Conservation (phyloP, 2,888 invertebrate genomes). For the Gisinianus flammeolus region DNA sequence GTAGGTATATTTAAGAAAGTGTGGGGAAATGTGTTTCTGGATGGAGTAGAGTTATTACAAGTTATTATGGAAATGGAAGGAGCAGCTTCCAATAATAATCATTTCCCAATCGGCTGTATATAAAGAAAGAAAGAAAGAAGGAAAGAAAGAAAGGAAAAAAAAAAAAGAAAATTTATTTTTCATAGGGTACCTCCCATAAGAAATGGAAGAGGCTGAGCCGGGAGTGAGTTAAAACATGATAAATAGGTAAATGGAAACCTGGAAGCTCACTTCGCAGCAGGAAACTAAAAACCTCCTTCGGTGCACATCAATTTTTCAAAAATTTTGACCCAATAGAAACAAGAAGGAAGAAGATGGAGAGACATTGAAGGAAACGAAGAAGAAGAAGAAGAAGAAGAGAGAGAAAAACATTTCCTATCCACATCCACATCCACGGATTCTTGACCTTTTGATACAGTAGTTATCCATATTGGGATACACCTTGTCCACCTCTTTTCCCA, state of each 20-base stretch:
- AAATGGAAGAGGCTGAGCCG: constrained; percentile 54
- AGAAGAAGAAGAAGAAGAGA: background rate
- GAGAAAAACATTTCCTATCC: constrained; percentile 14
- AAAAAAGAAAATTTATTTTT: constrained; percentile 36
- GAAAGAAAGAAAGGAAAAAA: constrained; percentile 15
- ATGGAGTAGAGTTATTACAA: background rate
- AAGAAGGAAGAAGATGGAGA: background rate
- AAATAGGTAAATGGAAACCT: constrained; percentile 58
- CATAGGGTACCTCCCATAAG: constrained; percentile 40
- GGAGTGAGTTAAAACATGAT: constrained; percentile 57
- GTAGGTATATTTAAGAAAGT: no score
- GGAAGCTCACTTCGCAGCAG: constrained; percentile 59
- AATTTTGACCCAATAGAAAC: constrained; percentile 15
- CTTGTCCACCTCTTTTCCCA: constrained; percentile 55
- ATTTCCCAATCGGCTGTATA: constrained; percentile 26
- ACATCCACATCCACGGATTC: constrained; percentile 38
- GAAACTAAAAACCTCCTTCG: constrained; percentile 59
- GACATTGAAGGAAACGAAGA: background rate
- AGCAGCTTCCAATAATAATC: constrained; percentile 30
- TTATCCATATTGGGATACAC: constrained; percentile 54
- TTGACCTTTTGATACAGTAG: constrained; percentile 59
- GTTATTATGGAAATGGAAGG: constrained; percentile 10
- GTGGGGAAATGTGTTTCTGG: background rate
- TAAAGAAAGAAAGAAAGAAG: constrained; percentile 3
- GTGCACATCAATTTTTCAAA: constrained; percentile 58